Evolutionary conservation across 2,113 vertebrate species (phyloP), one percentile per base, ranked within the genome.

Genomic region (Ceyx cyanopectus): DNA sequence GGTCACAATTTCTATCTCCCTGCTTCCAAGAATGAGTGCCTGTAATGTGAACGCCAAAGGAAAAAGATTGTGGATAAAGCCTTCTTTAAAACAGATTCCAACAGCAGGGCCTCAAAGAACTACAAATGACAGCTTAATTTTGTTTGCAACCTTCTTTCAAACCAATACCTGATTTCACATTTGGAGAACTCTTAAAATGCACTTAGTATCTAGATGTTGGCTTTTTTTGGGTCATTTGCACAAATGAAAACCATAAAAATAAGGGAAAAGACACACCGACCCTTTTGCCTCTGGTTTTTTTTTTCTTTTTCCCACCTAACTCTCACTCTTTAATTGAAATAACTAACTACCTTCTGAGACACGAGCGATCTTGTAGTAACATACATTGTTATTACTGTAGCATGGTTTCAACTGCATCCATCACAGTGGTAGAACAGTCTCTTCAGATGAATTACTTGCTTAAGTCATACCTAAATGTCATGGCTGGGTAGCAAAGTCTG

Each of bases 1-100:
- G 97, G 97, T 29, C 96, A 97, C 92, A 92, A 18, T 20, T 21
- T 97, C 5, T 98, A 95, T 73, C 76, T 90, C 32, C 88, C 86
- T 3, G 10, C 81, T 86, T 95, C 94, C 18, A 37, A 74, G 24
- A 58, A 24, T 23, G 50, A 75, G 7, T 7, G 12, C 15, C 12
- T 26, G 15, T 43, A 81, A 15, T 61, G 12, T 37, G 48, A 30
- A 41, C 6, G 26, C 57, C 78, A 67, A 88, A 22, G 50, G 10
- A 73, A 29, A 17, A 86, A 29, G 21, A 79, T 30, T 45, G 14
- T 41, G 80, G 21, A 69, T 80, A 41, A 30, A 60, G 9, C 30
- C 78, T 87, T 76, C 77, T 75, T 50, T 29, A 45, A 48, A 72
- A 46, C 10, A 21, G 66, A 54, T 37, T 70, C 1, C 83, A 93